phyloP scores from a whole-genome alignment of 2,113 vertebrate genomes.

The Carollia perspicillata region DNA sequence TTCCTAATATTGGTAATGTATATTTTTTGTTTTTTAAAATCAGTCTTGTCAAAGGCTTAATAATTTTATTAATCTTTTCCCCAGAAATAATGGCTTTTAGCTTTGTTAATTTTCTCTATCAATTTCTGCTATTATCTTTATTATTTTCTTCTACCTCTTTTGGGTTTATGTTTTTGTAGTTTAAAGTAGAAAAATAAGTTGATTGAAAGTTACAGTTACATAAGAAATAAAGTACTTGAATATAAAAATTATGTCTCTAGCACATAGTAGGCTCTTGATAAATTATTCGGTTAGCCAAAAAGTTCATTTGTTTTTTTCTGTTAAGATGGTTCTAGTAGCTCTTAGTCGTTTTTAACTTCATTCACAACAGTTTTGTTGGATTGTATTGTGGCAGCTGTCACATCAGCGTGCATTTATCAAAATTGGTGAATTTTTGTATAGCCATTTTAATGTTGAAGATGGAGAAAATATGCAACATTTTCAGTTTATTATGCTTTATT shows the following conservation, averaged over 20 bases:
- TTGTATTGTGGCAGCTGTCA: no score
- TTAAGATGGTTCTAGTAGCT: no score
- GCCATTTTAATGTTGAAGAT: no score
- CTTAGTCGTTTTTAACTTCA: no score
- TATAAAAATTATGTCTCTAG: slow-evolving; percentile 14
- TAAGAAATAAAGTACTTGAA: slow-evolving; percentile 15
- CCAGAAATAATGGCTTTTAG: background rate
- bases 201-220: slow-evolving; percentile 17
- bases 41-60: background rate
- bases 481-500: no score
- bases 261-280: background rate
- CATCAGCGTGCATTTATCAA: no score
- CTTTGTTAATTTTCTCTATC: background rate
- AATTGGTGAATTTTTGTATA: no score
- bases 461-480: no score
- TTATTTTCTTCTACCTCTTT: slow-evolving; percentile 22
- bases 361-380: no score
- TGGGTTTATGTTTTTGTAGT: background rate
- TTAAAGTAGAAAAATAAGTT: slow-evolving; percentile 43
- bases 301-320: no score
- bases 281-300: no score
- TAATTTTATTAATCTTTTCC: background rate
- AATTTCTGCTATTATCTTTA: slow-evolving; percentile 25
- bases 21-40: background rate
- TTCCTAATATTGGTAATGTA: background rate